A percentile compares a stretch with the other conserved stretches of the same genome.
Conservation (phyloP, 2,113 vertebrate genomes). For the Alouatta palliata region DNA sequence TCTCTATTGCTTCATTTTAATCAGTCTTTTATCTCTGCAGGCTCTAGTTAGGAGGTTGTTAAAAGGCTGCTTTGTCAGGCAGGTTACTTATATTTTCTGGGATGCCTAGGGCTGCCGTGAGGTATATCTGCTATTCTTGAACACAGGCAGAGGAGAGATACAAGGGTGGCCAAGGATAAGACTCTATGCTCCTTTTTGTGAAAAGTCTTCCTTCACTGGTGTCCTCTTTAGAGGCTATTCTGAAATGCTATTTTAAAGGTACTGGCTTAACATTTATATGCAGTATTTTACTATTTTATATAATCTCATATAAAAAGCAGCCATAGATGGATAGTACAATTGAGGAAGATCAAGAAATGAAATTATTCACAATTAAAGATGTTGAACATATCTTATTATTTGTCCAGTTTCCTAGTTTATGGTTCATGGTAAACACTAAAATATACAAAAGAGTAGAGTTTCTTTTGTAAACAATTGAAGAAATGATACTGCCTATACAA, state of each 20-base stretch:
- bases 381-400: neutral
- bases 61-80: neutral
- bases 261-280: neutral
- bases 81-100: neutral
- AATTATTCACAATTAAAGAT: neutral
- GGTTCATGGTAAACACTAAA: neutral
- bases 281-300: neutral
- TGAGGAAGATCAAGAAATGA: conserved; percentile 45
- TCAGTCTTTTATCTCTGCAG: neutral
- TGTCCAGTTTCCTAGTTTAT: neutral
- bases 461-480: neutral
- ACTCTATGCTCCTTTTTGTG: neutral
- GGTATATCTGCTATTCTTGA: neutral
- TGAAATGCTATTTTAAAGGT: neutral
- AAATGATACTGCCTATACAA: neutral
- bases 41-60: neutral
- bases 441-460: neutral
- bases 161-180: fast-evolving
- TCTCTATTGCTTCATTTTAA: conserved; percentile 15
- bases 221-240: neutral
- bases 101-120: neutral
- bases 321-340: neutral
- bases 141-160: neutral
- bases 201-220: neutral
- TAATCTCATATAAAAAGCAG: neutral